Conservation (phyloP, 2,797 vertebrate species). For the Coendou prehensilis region DNA sequence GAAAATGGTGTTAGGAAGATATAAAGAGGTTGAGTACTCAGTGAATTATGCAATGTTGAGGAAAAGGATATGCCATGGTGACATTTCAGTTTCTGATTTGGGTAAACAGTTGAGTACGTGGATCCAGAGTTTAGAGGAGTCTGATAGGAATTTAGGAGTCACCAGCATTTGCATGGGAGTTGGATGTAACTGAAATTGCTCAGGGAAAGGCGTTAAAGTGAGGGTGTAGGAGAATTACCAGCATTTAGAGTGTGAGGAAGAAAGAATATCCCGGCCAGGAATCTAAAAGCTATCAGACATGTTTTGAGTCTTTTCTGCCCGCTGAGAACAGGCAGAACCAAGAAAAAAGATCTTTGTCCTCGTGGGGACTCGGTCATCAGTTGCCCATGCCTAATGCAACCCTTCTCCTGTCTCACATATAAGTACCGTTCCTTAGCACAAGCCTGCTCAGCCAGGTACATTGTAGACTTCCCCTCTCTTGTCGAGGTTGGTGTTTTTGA, state of each 20-base stretch:
- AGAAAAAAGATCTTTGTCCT: conserved; percentile 22
- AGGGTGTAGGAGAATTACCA: neutral
- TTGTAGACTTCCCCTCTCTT: neutral
- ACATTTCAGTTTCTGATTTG: conserved; percentile 22
- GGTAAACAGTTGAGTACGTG: neutral
- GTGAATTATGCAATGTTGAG: neutral
- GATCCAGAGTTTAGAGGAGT: conserved; percentile 17
- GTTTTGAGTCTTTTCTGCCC: neutral
- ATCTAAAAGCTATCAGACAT: neutral
- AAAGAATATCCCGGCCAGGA: neutral
- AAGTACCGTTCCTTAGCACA: neutral
- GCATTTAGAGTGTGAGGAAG: neutral
- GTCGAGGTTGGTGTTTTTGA: conserved; percentile 32
- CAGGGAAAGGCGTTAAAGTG: conserved; percentile 6
- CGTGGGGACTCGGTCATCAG: neutral
- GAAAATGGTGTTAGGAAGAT: conserved; percentile 8
- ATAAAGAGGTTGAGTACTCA: neutral
- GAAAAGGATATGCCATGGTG: neutral
- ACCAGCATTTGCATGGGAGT: neutral
- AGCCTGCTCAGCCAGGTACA: neutral
- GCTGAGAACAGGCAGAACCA: neutral
- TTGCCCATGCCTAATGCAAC: neutral
- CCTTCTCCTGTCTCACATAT: conserved; percentile 8
- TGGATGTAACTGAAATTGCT: conserved; percentile 32
- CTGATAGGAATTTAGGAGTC: conserved; percentile 32